Percentiles rank a stretch among this genome's conserved stretches.
Evolutionary conservation across 2,797 vertebrate genomes (phyloP).

Genomic region (Odontamblyopus rebecca): DNA sequence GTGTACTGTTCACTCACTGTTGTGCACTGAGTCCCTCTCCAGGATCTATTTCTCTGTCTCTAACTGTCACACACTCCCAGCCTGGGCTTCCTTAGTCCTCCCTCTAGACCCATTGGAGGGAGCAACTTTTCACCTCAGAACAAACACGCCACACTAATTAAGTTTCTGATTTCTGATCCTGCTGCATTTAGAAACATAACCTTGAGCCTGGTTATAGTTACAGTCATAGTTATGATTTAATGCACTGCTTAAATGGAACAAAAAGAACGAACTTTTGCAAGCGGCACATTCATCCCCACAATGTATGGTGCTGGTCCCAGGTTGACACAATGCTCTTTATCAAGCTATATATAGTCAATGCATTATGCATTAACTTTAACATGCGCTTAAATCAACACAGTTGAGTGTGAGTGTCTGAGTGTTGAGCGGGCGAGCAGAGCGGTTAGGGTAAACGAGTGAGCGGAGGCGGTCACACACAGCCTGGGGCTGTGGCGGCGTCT

Average conservation of each 20-base stretch:
- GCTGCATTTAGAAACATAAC: constrained; percentile 77
- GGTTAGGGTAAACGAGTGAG: constrained; percentile 66
- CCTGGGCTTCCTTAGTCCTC: constrained; percentile 56
- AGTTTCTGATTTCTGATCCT: constrained; percentile 75
- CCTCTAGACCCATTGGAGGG: constrained; percentile 66
- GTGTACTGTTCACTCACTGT: constrained; percentile 6
- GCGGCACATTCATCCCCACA: constrained; percentile 72
- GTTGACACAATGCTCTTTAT: constrained; percentile 75
- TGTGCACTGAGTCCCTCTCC: constrained; percentile 44
- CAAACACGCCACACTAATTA: constrained; percentile 72
- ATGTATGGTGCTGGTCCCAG: constrained; percentile 71
- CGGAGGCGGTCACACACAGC: constrained; percentile 67
- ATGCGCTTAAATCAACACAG: constrained; percentile 74
- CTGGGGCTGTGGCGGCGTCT: constrained; percentile 75
- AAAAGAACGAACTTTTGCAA: constrained; percentile 74
- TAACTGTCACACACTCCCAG: constrained; percentile 36
- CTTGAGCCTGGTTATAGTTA: constrained; percentile 69
- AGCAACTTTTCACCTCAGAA: constrained; percentile 70
- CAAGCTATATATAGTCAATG: constrained; percentile 79
- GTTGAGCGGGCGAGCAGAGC: constrained; percentile 62
- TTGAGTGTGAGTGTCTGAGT: constrained; percentile 70
- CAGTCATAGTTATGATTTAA: constrained; percentile 74
- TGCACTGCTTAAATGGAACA: constrained; percentile 73
- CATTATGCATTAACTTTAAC: constrained; percentile 77
- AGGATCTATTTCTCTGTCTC: constrained; percentile 55